phyloP scores from a whole-genome alignment of 2,888 invertebrate genomes.

The Nebria brevicollis region DNA sequence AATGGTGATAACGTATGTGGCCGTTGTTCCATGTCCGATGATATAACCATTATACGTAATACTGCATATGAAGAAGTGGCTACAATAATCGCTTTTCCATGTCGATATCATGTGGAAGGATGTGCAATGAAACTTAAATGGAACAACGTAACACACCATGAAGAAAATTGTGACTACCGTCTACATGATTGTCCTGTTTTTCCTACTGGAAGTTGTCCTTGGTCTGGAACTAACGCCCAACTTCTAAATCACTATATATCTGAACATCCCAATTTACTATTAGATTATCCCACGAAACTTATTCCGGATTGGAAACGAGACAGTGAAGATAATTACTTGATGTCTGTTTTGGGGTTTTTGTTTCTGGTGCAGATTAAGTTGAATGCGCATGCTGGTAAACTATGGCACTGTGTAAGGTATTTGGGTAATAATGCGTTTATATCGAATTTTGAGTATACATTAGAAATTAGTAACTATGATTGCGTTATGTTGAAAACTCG shows the following conservation, averaged over 20 bases:
- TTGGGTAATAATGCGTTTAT: conserved; percentile 24
- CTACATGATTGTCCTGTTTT: conserved; percentile 32
- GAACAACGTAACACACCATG: conserved; percentile 22
- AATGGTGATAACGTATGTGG: conserved; percentile 39
- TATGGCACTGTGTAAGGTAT: conserved; percentile 35
- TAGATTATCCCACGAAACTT: conserved; percentile 33
- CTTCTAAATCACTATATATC: conserved; percentile 33
- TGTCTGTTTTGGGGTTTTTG: conserved; percentile 32
- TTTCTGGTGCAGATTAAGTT: conserved; percentile 40
- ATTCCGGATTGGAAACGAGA: conserved; percentile 23
- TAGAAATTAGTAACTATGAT: conserved; percentile 34
- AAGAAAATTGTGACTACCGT: conserved; percentile 30
- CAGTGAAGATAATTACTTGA: conserved; percentile 32
- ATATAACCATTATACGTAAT: conserved; percentile 14
- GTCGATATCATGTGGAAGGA: conserved; percentile 23
- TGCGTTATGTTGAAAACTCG: conserved; percentile 32
- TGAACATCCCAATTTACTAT: conserved; percentile 20
- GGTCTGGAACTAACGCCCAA: conserved; percentile 26
- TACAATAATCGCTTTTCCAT: conserved; percentile 29
- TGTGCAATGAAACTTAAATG: conserved; percentile 22
- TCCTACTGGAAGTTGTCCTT: conserved; percentile 28
- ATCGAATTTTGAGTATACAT: conserved; percentile 34
- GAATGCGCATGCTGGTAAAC: conserved; percentile 18
- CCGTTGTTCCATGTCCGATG: conserved; percentile 22
- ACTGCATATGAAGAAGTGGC: conserved; percentile 39